Percentiles rank a stretch among this genome's conserved stretches.
Conservation (phyloP, 2,797 vertebrate species). For the Menidia menidia region DNA sequence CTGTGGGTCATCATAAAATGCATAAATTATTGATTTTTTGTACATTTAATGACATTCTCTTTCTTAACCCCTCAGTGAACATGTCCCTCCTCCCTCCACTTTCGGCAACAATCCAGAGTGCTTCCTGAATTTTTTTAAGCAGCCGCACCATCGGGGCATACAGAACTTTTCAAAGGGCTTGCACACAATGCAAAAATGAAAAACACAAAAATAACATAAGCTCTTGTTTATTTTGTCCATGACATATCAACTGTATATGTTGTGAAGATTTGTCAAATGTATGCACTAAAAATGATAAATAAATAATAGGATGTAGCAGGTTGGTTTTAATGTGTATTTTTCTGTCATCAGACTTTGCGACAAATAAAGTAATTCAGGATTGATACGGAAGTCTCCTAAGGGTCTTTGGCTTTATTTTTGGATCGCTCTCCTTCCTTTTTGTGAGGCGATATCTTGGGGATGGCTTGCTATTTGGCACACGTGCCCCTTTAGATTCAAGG, state of each 20-base stretch:
- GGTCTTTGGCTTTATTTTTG: conserved; percentile 16
- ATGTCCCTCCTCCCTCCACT: conserved; percentile 42
- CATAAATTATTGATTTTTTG: not conserved
- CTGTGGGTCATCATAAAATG: not conserved
- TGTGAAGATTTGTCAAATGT: conserved; percentile 78
- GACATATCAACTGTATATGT: conserved; percentile 78
- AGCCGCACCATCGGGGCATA: conserved; percentile 53
- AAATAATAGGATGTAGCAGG: conserved; percentile 52
- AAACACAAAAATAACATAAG: conserved; percentile 51
- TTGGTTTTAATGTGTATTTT: conserved; percentile 49
- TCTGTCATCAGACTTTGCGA: conserved; percentile 22
- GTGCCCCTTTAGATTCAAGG: not conserved
- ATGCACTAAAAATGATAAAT: conserved; percentile 73
- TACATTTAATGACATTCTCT: conserved; percentile 13
- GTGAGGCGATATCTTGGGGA: not conserved
- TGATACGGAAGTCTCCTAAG: conserved; percentile 5
- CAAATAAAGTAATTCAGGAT: conserved; percentile 33
- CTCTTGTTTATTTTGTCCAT: conserved; percentile 65
- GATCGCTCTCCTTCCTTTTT: not conserved
- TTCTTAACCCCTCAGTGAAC: conserved; percentile 38
- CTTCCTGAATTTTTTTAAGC: conserved; percentile 69
- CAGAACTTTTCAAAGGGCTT: conserved; percentile 78
- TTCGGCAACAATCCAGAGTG: conserved; percentile 71
- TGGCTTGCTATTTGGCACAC: not conserved
- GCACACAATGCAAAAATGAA: conserved; percentile 60